phyloP scores from a whole-genome alignment of 2,888 invertebrate species.

The Sepioteuthis lessoniana region DNA sequence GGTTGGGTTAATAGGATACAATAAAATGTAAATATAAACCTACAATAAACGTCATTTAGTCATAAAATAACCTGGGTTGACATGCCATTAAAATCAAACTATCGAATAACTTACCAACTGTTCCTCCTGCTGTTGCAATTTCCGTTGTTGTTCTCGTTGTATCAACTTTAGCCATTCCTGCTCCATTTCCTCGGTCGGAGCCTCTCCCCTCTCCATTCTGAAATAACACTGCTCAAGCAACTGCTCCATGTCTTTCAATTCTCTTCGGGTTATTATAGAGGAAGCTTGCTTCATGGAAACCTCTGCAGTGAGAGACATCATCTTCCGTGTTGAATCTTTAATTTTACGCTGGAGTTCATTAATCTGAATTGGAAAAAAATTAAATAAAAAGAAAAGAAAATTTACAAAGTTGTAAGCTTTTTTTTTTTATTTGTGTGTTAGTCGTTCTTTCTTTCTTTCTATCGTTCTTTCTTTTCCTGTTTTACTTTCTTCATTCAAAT shows the following conservation, averaged over 20 bases:
- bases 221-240: slow-evolving; percentile 73
- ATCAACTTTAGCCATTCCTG: slow-evolving; percentile 69
- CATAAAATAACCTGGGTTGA: no score
- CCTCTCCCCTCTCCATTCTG: slow-evolving; percentile 75
- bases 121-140: slow-evolving; percentile 64
- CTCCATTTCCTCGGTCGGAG: slow-evolving; percentile 72
- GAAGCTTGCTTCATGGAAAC: slow-evolving; percentile 75
- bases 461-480: no score
- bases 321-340: slow-evolving; percentile 73
- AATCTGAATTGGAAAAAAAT: slow-evolving; percentile 62
- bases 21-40: no score
- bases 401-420: no score
- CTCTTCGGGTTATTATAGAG: slow-evolving; percentile 71
- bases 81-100: no score
- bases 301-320: slow-evolving; percentile 75
- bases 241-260: slow-evolving; percentile 70
- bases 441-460: no score
- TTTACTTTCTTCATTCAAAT: no score
- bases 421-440: no score
- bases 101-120: slow-evolving; percentile 61
- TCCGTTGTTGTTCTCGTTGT: slow-evolving; percentile 63
- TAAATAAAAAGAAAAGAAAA: no score
- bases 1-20: no score
- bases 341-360: slow-evolving; percentile 72
- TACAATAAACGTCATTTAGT: no score